These are phyloP conservation scores for Channa argus DNA, from an alignment of 2,113 vertebrate species.

Conservation along the genomic window DNA sequence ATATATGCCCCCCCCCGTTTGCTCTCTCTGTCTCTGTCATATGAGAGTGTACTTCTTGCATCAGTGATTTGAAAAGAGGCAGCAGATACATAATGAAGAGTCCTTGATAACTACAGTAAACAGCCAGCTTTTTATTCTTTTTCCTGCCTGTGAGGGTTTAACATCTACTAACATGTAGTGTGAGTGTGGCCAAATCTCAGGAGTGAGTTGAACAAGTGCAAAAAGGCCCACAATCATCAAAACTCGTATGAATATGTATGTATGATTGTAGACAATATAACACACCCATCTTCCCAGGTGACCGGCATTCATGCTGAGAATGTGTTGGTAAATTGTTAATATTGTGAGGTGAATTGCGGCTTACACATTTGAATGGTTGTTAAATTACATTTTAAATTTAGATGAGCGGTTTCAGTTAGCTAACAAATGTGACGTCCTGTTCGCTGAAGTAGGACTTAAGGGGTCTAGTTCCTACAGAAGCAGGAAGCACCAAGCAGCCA, in stretches of 20 bases:
- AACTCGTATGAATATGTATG: conserved; percentile 24
- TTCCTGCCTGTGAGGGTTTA: conserved; percentile 47
- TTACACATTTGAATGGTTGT: conserved; percentile 81
- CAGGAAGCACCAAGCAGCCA: conserved; percentile 40
- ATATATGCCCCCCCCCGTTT: neutral
- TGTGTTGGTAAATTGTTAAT: conserved; percentile 76
- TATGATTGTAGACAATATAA: conserved; percentile 26
- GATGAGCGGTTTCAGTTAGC: conserved; percentile 78
- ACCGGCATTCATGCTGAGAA: conserved; percentile 58
- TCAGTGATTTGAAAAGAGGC: conserved; percentile 74
- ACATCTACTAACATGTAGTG: conserved; percentile 32
- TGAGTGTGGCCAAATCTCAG: conserved; percentile 31
- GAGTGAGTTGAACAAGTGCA: conserved; percentile 28
- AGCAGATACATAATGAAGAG: conserved; percentile 73
- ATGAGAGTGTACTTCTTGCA: conserved; percentile 64
- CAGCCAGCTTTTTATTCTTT: conserved; percentile 56
- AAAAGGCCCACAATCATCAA: conserved; percentile 35
- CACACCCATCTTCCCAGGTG: conserved; percentile 51
- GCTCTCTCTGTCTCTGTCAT: conserved; percentile 37
- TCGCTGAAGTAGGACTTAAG: conserved; percentile 47
- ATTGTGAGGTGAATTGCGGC: conserved; percentile 70
- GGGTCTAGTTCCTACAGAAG: conserved; percentile 32
- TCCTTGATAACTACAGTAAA: conserved; percentile 64
- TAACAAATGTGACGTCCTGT: conserved; percentile 77
- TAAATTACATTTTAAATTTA: conserved; percentile 86